Base-by-base conservation (phyloP, 2,113 vertebrate species). In the Hystrix brachyura region DNA sequence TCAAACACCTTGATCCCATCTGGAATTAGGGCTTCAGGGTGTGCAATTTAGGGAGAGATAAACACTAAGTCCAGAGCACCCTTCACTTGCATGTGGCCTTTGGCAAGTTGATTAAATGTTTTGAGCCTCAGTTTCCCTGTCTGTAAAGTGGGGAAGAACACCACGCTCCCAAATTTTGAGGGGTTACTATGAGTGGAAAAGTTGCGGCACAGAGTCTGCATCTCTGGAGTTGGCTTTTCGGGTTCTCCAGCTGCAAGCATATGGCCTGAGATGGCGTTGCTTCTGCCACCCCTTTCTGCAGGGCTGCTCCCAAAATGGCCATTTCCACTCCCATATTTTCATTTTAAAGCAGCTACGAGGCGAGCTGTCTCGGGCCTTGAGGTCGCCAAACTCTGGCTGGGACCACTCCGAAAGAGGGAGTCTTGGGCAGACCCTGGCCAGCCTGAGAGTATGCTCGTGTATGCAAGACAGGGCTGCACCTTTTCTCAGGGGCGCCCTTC, bases 391-490 rank as follows among this genome's bases (percentile, higher is more conserved):
- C 23, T 38, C 78, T 3, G 1, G 18, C 59, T 34, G 71, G 18
- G 17, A 0, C 21, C 57, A 46, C 6, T 17, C 80, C 19, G 1
- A 0, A 11, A 43, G 4, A 23, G 9, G 7, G 25, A 0, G 12
- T 88, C 64, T 88, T 19, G 34, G 76, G 34, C 23, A 4, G 5
- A 11, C 13, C 18, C 46, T 53, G 32, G 53, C 51, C 21, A 12
- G 57, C 71, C 38, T 27, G 13, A 0, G 0, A 0, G 1, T 7
- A 14, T 25, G 2, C n/a, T 46, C 23, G 0, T n/a, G 57, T n/a
- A 29, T 43, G 48, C 0, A 0, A 55, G 19, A 0, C n/a, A 1
- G 5, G 23, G 34, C 38, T 3, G 0, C 1, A 5, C n/a, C n/a
- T 18, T 71, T 25, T 17, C 14, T 6, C 0, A 27, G 46, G 32